A percentile compares a stretch with the other conserved stretches of the same genome.
Evolutionary conservation across 2,888 invertebrate species (phyloP).

Genomic region (Seira musarum): DNA sequence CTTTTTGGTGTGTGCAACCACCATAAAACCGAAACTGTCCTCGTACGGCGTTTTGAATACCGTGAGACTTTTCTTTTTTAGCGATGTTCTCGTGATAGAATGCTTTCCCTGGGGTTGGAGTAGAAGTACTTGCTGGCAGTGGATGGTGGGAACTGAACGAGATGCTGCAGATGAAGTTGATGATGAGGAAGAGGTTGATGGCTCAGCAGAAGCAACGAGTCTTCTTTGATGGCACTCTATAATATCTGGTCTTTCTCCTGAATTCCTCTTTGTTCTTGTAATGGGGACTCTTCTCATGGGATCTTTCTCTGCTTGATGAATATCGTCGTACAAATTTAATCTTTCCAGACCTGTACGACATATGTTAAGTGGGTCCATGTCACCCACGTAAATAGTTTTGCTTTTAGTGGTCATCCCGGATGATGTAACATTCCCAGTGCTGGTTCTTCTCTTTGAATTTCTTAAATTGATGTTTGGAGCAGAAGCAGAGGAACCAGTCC

Average conservation of each 20-base stretch:
- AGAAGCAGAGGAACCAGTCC: not conserved
- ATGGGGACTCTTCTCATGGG: not conserved
- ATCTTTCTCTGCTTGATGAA: slow-evolving; percentile 19
- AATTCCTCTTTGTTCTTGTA: not conserved
- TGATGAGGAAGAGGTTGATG: slow-evolving; percentile 15
- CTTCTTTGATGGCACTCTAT: slow-evolving; percentile 41
- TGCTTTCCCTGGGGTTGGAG: slow-evolving; percentile 19
- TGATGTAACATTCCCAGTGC: not conserved
- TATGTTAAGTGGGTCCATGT: slow-evolving; percentile 50
- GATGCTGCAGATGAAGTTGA: slow-evolving; percentile 39
- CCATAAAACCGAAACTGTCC: slow-evolving; percentile 63
- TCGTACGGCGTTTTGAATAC: slow-evolving; percentile 58
- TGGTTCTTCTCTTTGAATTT: slow-evolving; percentile 7
- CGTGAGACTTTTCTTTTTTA: slow-evolving; percentile 61
- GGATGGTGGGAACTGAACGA: slow-evolving; percentile 10
- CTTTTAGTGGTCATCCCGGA: slow-evolving; percentile 26
- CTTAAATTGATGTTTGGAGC: not conserved
- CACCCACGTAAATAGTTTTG: slow-evolving; percentile 49
- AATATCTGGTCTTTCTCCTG: slow-evolving; percentile 28
- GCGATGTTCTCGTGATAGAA: slow-evolving; percentile 42
- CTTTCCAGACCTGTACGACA: slow-evolving; percentile 51
- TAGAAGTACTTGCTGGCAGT: not conserved
- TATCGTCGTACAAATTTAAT: slow-evolving; percentile 43
- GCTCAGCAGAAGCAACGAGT: not conserved
- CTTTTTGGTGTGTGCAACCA: slow-evolving; percentile 63